Evolutionary conservation across 2,888 invertebrate genomes (phyloP).

Genomic region (Standfussiana lucernea): DNA sequence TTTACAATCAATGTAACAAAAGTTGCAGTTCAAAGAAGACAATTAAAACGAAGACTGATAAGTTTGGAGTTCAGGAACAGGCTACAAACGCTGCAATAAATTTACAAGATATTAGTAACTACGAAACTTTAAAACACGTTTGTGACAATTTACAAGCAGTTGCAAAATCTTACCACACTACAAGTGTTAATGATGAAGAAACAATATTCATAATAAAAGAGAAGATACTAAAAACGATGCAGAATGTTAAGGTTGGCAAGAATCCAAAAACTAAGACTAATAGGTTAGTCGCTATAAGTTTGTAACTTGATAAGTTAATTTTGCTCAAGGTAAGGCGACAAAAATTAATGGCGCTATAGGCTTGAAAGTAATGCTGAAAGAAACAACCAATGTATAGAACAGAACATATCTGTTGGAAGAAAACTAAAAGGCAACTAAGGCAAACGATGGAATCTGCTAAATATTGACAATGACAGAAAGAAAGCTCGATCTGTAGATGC

Average conservation of each 20-base stretch:
- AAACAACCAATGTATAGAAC: too few relatives aligned
- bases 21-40: slow-evolving; percentile 12
- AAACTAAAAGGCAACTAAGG: too few relatives aligned
- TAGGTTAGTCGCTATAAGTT: background rate
- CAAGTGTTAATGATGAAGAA: background rate
- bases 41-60: slow-evolving; percentile 8
- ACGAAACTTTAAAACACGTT: slow-evolving; percentile 14
- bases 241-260: background rate
- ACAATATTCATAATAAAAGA: background rate
- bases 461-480: background rate
- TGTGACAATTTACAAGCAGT: background rate
- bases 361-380: background rate
- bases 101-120: slow-evolving; percentile 11
- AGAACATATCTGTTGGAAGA: background rate
- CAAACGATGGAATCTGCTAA: background rate
- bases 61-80: slow-evolving; percentile 24
- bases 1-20: background rate
- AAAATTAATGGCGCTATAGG: background rate
- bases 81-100: background rate
- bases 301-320: background rate
- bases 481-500: background rate
- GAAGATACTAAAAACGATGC: too few relatives aligned
- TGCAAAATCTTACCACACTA: background rate
- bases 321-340: background rate
- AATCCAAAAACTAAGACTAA: too few relatives aligned